Evolutionary conservation across 2,797 vertebrate genomes (phyloP), one percentile per base, ranked within the genome.

Genomic region (Clarias pachynema): DNA sequence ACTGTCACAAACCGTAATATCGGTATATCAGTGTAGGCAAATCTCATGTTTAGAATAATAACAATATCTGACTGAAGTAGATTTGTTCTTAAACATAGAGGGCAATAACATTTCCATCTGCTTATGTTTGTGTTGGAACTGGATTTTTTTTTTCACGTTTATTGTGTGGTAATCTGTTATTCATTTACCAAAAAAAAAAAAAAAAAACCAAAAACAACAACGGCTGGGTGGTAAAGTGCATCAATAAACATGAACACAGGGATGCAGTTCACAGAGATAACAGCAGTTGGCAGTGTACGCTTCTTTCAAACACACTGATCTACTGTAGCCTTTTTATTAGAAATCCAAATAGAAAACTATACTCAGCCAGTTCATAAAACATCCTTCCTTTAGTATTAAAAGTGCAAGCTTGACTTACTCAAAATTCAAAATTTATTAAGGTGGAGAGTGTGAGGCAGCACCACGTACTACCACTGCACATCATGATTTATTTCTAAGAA

Each of bases 221-320:
- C 12, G 1, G 9, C n/a, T 26, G 56, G 9, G 73, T 81, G 79
- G 49, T 85, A 85, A 84, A 84, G 49, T 83, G 70, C 75, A 86
- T 69, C 44, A 63, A 49, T 69, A 85, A 66, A 20, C 22, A 49
- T 56, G 24, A 72, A 60, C 20, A 29, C 26, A 18, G 20, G 18
- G 75, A 14, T 88, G 88, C 75, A 86, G 81, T 88, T 56, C 84
- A 59, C 59, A 68, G 37, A 69, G 62, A 15, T 62, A 65, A 60
- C 86, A 86, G 85, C 81, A 88, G 86, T 88, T 87, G 86, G 89
- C 89, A 88, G 85, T 88, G 37, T 89, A 56, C 37, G 62, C 82
- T 80, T 18, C 31, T 68, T 79, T 49, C 77, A 29, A 66, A 85
- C 26, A 53, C 26, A 20, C 14, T 12, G 9, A 15, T 49, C 40